Conservation (phyloP, 2,113 vertebrate genomes). For the Calyptommatus sinebrachiatus region DNA sequence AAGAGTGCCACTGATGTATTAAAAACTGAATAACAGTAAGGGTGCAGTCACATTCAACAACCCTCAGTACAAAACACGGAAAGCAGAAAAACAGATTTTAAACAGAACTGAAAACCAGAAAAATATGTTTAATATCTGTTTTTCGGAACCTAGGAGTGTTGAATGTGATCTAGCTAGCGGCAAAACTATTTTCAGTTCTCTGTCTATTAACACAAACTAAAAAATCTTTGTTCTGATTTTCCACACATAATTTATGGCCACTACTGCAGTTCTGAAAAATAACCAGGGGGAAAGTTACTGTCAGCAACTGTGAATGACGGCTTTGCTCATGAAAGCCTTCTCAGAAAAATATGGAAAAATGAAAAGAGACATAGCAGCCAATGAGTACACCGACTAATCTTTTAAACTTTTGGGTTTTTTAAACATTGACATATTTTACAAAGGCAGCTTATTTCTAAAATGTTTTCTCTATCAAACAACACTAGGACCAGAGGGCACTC, state of each 20-base stretch:
- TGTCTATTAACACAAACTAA: slow-evolving; percentile 13
- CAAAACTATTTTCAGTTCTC: slow-evolving; percentile 42
- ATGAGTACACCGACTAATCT: background rate
- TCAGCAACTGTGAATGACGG: background rate
- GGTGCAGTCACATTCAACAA: no score
- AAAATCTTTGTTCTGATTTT: slow-evolving; percentile 4
- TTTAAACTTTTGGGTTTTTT: background rate
- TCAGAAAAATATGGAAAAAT: background rate
- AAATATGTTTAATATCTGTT: no score
- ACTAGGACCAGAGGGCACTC: no score
- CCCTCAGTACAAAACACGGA: no score
- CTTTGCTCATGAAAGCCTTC: slow-evolving; percentile 26
- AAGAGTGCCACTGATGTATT: slow-evolving; percentile 38
- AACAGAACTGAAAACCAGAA: no score
- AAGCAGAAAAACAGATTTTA: no score
- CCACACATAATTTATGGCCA: slow-evolving; percentile 16
- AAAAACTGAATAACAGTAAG: slow-evolving; percentile 31
- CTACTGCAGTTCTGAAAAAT: slow-evolving; percentile 19
- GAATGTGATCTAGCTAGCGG: slow-evolving; percentile 29
- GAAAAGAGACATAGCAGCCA: background rate
- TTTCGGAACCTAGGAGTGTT: no score
- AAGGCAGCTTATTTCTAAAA: background rate
- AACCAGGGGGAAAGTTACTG: slow-evolving; percentile 19
- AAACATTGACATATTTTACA: background rate
- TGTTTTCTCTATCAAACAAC: no score